These are phyloP conservation scores for Hirtodrosophila confusa DNA, from an alignment of 2,888 invertebrate genomes.

Conservation along the genomic window DNA sequence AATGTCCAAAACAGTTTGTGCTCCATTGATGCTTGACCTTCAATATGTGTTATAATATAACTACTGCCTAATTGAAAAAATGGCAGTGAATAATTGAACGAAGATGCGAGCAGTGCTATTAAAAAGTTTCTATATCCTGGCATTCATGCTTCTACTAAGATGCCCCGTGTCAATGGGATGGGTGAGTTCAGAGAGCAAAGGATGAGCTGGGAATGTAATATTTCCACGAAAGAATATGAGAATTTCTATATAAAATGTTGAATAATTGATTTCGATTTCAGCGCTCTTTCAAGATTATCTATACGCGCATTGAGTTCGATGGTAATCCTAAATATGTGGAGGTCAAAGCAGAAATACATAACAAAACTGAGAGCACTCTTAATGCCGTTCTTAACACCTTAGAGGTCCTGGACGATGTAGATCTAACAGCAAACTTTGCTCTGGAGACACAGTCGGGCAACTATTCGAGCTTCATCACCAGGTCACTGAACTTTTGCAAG, in stretches of 20 bases:
- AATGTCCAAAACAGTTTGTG: slow-evolving; percentile 56
- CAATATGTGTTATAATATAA: slow-evolving; percentile 44
- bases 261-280: slow-evolving; percentile 23
- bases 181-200: slow-evolving; percentile 60
- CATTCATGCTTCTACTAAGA: slow-evolving; percentile 45
- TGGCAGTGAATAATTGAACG: slow-evolving; percentile 47
- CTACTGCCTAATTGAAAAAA: slow-evolving; percentile 57
- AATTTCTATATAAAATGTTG: not conserved
- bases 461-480: slow-evolving; percentile 64
- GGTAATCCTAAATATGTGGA: slow-evolving; percentile 67
- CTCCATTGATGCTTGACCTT: slow-evolving; percentile 57
- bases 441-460: slow-evolving; percentile 70
- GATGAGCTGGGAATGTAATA: too few relatives aligned
- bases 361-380: slow-evolving; percentile 61
- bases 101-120: slow-evolving; percentile 53
- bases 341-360: slow-evolving; percentile 66
- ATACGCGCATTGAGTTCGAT: slow-evolving; percentile 64
- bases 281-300: slow-evolving; percentile 80
- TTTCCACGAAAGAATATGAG: too few relatives aligned
- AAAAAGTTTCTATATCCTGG: slow-evolving; percentile 33
- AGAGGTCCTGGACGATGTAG: slow-evolving; percentile 70
- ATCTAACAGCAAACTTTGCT: slow-evolving; percentile 51
- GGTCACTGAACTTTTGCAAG: slow-evolving; percentile 73
- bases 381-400: slow-evolving; percentile 58
- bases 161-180: slow-evolving; percentile 59